Conservation (phyloP, 2,888 invertebrate species). For the Pyrocoelia pectoralis region DNA sequence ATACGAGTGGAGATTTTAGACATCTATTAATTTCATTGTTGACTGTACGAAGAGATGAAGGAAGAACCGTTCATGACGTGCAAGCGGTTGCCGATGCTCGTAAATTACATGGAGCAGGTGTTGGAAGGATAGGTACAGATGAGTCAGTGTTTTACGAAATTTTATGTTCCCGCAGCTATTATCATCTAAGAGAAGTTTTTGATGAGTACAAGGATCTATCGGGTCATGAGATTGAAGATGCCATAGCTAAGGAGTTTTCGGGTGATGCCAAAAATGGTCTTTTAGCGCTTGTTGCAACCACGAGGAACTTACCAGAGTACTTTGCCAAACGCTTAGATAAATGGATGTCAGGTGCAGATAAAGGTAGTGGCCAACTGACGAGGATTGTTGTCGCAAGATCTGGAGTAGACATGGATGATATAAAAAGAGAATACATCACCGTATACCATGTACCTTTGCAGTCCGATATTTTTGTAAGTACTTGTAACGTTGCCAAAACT, state of each 20-base stretch:
- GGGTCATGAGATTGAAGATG: slow-evolving; percentile 80
- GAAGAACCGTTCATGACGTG: slow-evolving; percentile 73
- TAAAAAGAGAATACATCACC: slow-evolving; percentile 78
- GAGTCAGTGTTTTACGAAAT: slow-evolving; percentile 87
- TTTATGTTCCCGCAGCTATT: slow-evolving; percentile 79
- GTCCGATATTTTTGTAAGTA: slow-evolving; percentile 77
- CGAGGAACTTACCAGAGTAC: slow-evolving; percentile 80
- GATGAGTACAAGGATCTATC: slow-evolving; percentile 76
- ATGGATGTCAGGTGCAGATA: slow-evolving; percentile 90
- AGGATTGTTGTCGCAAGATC: slow-evolving; percentile 84
- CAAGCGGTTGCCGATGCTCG: slow-evolving; percentile 84
- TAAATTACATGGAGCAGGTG: slow-evolving; percentile 77
- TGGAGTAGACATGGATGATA: slow-evolving; percentile 86
- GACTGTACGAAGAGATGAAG: slow-evolving; percentile 83
- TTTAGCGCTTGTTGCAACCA: slow-evolving; percentile 81
- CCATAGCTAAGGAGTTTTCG: slow-evolving; percentile 84
- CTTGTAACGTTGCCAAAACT: neutral
- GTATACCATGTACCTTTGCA: slow-evolving; percentile 80
- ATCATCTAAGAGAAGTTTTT: slow-evolving; percentile 66
- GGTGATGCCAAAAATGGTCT: slow-evolving; percentile 83
- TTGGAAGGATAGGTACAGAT: slow-evolving; percentile 77
- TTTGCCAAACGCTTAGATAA: slow-evolving; percentile 88
- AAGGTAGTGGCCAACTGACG: slow-evolving; percentile 85
- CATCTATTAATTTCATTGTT: slow-evolving; percentile 86
- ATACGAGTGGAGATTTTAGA: slow-evolving; percentile 92